A percentile compares a stretch with the other conserved stretches of the same genome.
phyloP scores from a whole-genome alignment of 1,140 invertebrate species.

The Andrena cerasifolii region DNA sequence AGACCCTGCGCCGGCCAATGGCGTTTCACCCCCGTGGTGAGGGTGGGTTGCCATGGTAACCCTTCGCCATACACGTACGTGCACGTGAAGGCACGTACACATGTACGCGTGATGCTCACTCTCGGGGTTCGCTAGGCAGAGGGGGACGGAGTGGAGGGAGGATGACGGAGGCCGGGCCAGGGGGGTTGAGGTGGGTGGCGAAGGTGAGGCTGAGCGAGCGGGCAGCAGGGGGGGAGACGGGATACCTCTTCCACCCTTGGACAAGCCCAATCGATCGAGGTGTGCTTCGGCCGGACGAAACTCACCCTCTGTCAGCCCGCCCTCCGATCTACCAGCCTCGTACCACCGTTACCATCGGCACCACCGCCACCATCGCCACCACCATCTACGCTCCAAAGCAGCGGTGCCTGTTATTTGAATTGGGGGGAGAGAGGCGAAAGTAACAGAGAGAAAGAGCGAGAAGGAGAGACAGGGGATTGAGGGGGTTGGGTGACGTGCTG shows the following conservation, averaged over 20 bases:
- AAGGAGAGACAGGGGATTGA: slow-evolving; percentile 42
- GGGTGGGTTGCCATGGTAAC: slow-evolving; percentile 80
- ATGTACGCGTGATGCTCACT: slow-evolving; percentile 59
- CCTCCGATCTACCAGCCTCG: slow-evolving; percentile 65
- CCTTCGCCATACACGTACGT: slow-evolving; percentile 71
- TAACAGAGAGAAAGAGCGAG: slow-evolving; percentile 43
- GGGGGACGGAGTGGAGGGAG: slow-evolving; percentile 25
- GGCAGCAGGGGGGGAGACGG: slow-evolving; percentile 42
- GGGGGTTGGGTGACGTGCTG: slow-evolving; percentile 59
- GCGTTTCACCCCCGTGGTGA: slow-evolving; percentile 80
- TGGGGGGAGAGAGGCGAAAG: slow-evolving; percentile 58
- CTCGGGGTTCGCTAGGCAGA: slow-evolving; percentile 43
- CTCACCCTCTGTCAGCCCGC: slow-evolving; percentile 75
- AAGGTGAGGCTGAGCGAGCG: slow-evolving; percentile 16
- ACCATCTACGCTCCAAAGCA: slow-evolving; percentile 64
- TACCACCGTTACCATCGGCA: slow-evolving; percentile 58
- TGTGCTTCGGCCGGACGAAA: slow-evolving; percentile 82
- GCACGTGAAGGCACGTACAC: slow-evolving; percentile 54
- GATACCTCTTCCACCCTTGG: slow-evolving; percentile 78
- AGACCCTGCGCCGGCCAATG: slow-evolving; percentile 79
- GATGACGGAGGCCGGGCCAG: slow-evolving; percentile 13
- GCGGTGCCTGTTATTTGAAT: slow-evolving; percentile 81
- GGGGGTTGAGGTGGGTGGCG: slow-evolving; percentile 6
- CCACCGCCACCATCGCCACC: slow-evolving; percentile 51
- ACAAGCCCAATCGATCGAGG: slow-evolving; percentile 83